Evolutionary conservation across 2,888 invertebrate species (phyloP).

Genomic region (Thereva unica): DNA sequence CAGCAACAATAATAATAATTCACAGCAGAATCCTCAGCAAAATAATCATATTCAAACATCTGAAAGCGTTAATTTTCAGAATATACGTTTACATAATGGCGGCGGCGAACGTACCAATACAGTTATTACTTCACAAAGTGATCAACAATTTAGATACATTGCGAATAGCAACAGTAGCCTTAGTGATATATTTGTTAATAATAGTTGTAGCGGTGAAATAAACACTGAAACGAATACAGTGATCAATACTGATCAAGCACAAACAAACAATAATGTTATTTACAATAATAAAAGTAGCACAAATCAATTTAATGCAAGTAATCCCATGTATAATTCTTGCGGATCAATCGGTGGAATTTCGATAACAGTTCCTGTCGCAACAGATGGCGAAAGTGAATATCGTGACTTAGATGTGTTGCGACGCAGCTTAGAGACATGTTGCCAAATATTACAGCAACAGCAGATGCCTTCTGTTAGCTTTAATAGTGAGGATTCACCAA

Average conservation of each 20-base stretch:
- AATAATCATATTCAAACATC: slow-evolving; percentile 47
- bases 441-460: slow-evolving; percentile 52
- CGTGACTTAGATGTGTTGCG: slow-evolving; percentile 49
- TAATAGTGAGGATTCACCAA: slow-evolving; percentile 46
- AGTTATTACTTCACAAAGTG: slow-evolving; percentile 52
- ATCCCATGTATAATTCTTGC: slow-evolving; percentile 50
- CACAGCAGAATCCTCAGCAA: slow-evolving; percentile 19
- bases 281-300: slow-evolving; percentile 11
- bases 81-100: slow-evolving; percentile 35
- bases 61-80: slow-evolving; percentile 51
- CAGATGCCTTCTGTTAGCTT: slow-evolving; percentile 46
- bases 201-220: slow-evolving; percentile 49
- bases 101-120: slow-evolving; percentile 38
- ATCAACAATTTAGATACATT: slow-evolving; percentile 56
- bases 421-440: slow-evolving; percentile 55
- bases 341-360: slow-evolving; percentile 52
- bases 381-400: slow-evolving; percentile 48
- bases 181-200: slow-evolving; percentile 57
- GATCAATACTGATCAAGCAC: slow-evolving; percentile 41
- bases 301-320: slow-evolving; percentile 42
- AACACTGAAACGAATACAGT: slow-evolving; percentile 26
- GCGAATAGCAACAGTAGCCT: slow-evolving; percentile 55
- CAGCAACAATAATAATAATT: slow-evolving; percentile 24
- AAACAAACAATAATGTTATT: slow-evolving; percentile 47
- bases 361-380: slow-evolving; percentile 50